Evolutionary conservation across 2,888 invertebrate species (phyloP), one percentile per base, ranked within the genome.

Genomic region (Drosophila rubida): DNA sequence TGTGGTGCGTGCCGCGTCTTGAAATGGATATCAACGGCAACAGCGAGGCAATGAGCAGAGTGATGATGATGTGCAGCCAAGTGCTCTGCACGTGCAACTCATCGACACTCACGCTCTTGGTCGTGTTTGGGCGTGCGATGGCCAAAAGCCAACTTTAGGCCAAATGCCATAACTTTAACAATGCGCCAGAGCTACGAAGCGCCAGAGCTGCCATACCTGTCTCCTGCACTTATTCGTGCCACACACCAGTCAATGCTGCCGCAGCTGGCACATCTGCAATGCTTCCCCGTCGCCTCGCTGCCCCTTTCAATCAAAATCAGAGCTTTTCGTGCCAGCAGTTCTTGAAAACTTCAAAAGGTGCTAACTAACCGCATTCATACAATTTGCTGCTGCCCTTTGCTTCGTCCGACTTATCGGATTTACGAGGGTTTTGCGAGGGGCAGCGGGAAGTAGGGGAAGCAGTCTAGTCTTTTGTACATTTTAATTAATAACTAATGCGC

Each of bases 311-410:
- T 49, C 27, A 14, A 50, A 58, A 72, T 58, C 66, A 58, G 19
- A 50, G 66, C 57, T 41, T 7, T 48, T 46, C 30, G n/a, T 62
- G 57, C 44, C 60, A 71, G 41, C 25, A 60, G 62, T 53, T 65
- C 54, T 51, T 50, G 19, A 50, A 63, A 64, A 60, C 59, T 60
- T 65, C 44, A 41, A 69, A 61, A 53, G 55, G 68, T 80, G 64
- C 85, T 79, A 79, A 79, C 82, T 81, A 85, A 64, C 62, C 49
- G 62, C 69, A 74, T 81, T 81, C 64, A 68, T 42, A 42, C 63
- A 58, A 78, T 67, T 67, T 78, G 81, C 54, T 49, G 69, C 67
- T 63, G 73, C 59, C 50, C 2, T 48, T 14, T 37, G 13, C 7
- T 14, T 37, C 13, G 6, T 37, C 14, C 2, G 14, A 14, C 35